Conservation (phyloP, 2,888 invertebrate genomes). For the Antheraea yamamai region DNA sequence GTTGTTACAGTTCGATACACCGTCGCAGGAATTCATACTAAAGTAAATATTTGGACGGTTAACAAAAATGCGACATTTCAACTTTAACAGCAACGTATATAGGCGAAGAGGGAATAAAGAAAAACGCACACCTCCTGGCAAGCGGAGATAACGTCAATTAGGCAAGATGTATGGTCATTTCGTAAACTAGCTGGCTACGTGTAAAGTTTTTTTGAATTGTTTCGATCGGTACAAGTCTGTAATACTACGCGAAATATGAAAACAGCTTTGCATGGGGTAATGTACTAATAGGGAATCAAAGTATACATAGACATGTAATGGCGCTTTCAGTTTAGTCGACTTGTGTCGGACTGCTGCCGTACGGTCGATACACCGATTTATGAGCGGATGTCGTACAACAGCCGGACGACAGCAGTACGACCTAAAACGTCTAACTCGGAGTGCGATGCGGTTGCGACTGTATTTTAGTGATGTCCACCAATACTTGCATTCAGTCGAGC, state of each 20-base stretch:
- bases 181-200: slow-evolving; percentile 25
- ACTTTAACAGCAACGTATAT: slow-evolving; percentile 21
- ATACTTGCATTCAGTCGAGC: too few species aligned
- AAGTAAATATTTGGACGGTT: slow-evolving; percentile 6
- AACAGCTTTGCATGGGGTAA: too few species aligned
- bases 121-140: slow-evolving; percentile 28
- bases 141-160: slow-evolving; percentile 46
- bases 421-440: too few species aligned
- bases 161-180: slow-evolving; percentile 42
- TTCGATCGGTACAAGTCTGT: not conserved
- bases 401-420: too few species aligned
- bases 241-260: not conserved
- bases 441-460: too few species aligned
- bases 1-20: not conserved
- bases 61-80: slow-evolving; percentile 18
- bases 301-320: too few species aligned
- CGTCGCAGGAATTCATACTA: not conserved
- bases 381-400: too few species aligned
- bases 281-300: too few species aligned
- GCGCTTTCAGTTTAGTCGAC: too few species aligned
- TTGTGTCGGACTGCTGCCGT: too few species aligned
- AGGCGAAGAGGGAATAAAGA: slow-evolving; percentile 31
- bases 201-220: not conserved
- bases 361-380: too few species aligned
- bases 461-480: too few species aligned